A percentile compares a stretch with the other conserved stretches of the same genome.
These are phyloP conservation scores for Enteromius fasciolatus DNA, from an alignment of 2,797 vertebrate genomes.

Conservation along the genomic window DNA sequence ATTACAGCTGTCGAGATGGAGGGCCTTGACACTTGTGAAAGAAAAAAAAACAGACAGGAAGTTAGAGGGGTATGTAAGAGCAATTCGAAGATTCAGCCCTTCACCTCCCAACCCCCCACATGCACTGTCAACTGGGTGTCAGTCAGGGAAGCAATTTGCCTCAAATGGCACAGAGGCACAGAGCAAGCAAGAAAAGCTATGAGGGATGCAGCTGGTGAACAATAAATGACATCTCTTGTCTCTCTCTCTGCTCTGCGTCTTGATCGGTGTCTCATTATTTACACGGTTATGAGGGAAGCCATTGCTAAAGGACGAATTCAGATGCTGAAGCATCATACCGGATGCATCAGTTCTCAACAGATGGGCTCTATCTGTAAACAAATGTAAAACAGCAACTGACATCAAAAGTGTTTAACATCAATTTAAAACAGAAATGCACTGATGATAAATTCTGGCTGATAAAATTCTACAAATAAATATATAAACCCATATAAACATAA, in stretches of 20 bases:
- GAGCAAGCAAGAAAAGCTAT: constrained; percentile 46
- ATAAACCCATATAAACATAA: neutral
- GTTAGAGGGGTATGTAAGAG: constrained; percentile 70
- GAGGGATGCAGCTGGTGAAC: constrained; percentile 63
- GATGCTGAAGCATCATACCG: neutral
- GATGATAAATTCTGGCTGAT: neutral
- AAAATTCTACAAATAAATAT: neutral
- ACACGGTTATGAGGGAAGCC: neutral
- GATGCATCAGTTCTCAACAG: neutral
- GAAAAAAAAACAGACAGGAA: constrained; percentile 58
- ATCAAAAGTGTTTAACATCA: constrained; percentile 6
- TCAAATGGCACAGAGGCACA: constrained; percentile 57
- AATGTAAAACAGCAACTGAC: neutral
- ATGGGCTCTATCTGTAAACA: constrained; percentile 12
- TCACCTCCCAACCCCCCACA: constrained; percentile 65
- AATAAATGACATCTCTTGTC: constrained; percentile 58
- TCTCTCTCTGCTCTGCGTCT: constrained; percentile 22
- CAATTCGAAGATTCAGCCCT: constrained; percentile 74
- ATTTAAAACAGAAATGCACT: neutral
- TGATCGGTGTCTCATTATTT: constrained; percentile 42
- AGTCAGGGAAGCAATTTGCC: constrained; percentile 75
- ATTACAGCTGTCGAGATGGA: constrained; percentile 76
- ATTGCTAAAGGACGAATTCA: constrained; percentile 3
- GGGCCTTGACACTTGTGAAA: constrained; percentile 71
- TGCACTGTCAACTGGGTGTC: constrained; percentile 64